phyloP scores from a whole-genome alignment of 2,797 vertebrate genomes.

The Tenualosa thibaudeaui region DNA sequence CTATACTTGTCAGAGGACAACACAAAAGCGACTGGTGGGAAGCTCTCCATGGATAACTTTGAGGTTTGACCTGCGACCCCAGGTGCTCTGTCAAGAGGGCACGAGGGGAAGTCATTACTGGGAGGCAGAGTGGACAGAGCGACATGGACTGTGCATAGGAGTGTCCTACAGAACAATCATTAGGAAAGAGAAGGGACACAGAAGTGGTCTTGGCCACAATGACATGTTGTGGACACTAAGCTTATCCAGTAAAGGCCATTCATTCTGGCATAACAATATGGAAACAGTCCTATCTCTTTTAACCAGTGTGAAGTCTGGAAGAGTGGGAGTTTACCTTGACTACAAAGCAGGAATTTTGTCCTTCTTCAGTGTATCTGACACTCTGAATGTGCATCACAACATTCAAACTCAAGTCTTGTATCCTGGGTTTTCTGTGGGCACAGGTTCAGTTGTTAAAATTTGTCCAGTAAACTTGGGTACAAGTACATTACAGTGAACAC shows the following conservation, averaged over 20 bases:
- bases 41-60: not conserved
- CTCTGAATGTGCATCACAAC: not conserved
- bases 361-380: constrained; percentile 7
- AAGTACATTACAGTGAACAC: too few relatives aligned
- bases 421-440: not conserved
- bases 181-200: not conserved
- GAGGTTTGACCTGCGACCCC: not conserved
- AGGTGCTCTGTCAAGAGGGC: not conserved
- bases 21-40: not conserved
- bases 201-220: not conserved
- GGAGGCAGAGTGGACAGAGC: not conserved
- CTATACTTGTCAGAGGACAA: not conserved
- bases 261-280: not conserved
- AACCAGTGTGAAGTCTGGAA: not conserved
- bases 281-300: not conserved
- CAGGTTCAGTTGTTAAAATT: not conserved
- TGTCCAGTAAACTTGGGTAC: too few relatives aligned
- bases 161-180: not conserved
- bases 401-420: not conserved
- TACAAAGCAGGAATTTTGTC: not conserved
- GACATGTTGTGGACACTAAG: not conserved
- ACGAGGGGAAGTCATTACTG: not conserved
- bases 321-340: not conserved
- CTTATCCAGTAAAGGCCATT: not conserved
- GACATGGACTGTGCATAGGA: not conserved